phyloP scores from a whole-genome alignment of 2,113 vertebrate species.

The Lasiurus cinereus region DNA sequence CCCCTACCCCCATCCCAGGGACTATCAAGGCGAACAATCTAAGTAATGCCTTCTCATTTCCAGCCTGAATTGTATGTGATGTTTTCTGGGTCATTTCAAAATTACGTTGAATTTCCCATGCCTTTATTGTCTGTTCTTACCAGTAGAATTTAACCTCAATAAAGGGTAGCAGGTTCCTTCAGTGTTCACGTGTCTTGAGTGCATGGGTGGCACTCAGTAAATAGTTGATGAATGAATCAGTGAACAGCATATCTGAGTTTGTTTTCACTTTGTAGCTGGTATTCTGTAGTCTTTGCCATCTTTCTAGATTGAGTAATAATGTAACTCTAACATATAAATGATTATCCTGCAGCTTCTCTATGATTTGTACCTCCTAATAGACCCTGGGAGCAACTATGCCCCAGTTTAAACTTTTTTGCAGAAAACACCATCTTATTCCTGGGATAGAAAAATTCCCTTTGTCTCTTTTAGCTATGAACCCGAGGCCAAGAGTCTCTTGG shows the following conservation, averaged over 20 bases:
- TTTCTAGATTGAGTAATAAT: background rate
- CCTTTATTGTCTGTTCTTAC: background rate
- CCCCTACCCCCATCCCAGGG: no score
- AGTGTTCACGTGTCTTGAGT: background rate
- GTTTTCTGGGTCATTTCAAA: background rate
- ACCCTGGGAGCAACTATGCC: no score
- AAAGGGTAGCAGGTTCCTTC: background rate
- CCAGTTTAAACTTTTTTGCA: background rate
- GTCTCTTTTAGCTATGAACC: background rate
- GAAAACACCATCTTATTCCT: background rate
- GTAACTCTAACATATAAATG: background rate
- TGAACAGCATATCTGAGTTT: background rate
- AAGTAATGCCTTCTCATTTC: background rate
- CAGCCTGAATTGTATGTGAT: background rate
- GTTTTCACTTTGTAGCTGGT: background rate
- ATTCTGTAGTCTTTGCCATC: background rate
- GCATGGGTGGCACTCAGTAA: background rate
- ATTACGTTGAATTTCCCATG: background rate
- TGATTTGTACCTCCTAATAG: background rate
- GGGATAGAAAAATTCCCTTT: background rate
- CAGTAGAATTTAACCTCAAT: background rate
- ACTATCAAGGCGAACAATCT: background rate
- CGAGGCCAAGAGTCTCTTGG: background rate
- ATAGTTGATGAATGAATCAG: background rate
- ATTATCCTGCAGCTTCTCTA: background rate